These are phyloP conservation scores for Cydia fagiglandana DNA, from an alignment of 1,140 invertebrate genomes.

Conservation along the genomic window DNA sequence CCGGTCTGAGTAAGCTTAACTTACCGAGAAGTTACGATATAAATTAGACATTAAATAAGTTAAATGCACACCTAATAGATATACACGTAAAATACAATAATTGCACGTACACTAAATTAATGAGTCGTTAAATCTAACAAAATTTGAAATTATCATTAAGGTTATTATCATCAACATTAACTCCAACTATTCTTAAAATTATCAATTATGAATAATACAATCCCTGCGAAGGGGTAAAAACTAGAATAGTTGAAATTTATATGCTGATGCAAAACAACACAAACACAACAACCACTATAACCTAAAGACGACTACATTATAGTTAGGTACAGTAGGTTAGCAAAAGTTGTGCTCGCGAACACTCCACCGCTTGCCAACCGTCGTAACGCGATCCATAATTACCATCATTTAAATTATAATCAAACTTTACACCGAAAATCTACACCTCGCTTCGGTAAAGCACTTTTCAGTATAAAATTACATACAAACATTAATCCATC, in stretches of 20 bases:
- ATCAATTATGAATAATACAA: slow-evolving; percentile 42
- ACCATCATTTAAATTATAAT: slow-evolving; percentile 48
- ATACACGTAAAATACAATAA: slow-evolving; percentile 67
- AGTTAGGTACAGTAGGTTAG: slow-evolving; percentile 51
- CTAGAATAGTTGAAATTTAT: slow-evolving; percentile 58
- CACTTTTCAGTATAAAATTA: slow-evolving; percentile 37
- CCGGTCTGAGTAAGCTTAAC: slow-evolving; percentile 35
- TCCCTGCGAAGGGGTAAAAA: slow-evolving; percentile 42
- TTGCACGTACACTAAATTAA: slow-evolving; percentile 74
- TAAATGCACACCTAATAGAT: slow-evolving; percentile 67
- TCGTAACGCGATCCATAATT: slow-evolving; percentile 38
- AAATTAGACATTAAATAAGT: slow-evolving; percentile 59
- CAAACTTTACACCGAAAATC: slow-evolving; percentile 41
- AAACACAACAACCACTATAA: slow-evolving; percentile 69
- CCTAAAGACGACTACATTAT: slow-evolving; percentile 61
- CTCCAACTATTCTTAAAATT: slow-evolving; percentile 57
- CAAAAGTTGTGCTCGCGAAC: slow-evolving; percentile 69
- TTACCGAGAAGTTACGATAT: slow-evolving; percentile 45
- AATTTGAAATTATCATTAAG: slow-evolving; percentile 57
- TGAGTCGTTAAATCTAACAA: slow-evolving; percentile 52
- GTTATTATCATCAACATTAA: slow-evolving; percentile 59
- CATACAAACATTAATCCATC: neutral
- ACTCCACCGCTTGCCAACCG: slow-evolving; percentile 36
- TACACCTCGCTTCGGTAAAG: slow-evolving; percentile 34
- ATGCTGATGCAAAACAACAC: slow-evolving; percentile 61